phyloP scores from a whole-genome alignment of 2,113 vertebrate genomes.

The Turnix velox region DNA sequence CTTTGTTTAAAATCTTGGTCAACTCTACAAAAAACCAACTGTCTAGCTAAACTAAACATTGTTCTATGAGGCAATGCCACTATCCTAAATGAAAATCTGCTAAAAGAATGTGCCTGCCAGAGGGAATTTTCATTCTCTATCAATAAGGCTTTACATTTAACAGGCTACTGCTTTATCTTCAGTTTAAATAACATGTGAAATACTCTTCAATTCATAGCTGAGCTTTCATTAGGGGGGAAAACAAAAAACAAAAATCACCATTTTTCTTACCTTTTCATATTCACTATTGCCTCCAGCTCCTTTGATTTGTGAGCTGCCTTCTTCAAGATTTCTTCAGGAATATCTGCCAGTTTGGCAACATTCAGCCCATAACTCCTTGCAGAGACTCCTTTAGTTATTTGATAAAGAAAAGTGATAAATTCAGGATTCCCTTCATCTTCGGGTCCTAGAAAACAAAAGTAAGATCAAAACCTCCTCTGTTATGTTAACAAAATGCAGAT shows the following conservation, averaged over 20 bases:
- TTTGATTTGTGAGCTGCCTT: slow-evolving; percentile 87
- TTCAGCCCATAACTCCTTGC: slow-evolving; percentile 93
- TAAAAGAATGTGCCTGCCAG: neutral
- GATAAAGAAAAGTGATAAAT: slow-evolving; percentile 95
- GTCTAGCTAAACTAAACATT: neutral
- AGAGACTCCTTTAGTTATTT: slow-evolving; percentile 89
- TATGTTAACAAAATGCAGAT: neutral
- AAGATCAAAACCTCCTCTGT: neutral
- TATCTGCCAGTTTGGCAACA: slow-evolving; percentile 89
- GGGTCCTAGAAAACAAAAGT: slow-evolving; percentile 17
- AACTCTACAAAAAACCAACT: neutral
- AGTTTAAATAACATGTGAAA: slow-evolving; percentile 1
- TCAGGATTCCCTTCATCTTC: slow-evolving; percentile 78
- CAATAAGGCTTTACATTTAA: neutral
- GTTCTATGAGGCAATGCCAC: neutral
- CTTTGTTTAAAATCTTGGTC: neutral
- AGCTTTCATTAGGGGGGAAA: neutral
- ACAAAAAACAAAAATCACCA: neutral
- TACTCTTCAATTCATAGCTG: neutral
- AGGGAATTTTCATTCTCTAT: neutral
- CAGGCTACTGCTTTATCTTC: slow-evolving; percentile 20
- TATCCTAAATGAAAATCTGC: slow-evolving; percentile 21
- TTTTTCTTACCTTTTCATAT: slow-evolving; percentile 82
- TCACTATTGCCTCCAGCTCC: slow-evolving; percentile 83
- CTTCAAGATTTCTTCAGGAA: slow-evolving; percentile 84